Base-by-base conservation (phyloP, 2,888 invertebrate species). In the Nymphalis polychloros region DNA sequence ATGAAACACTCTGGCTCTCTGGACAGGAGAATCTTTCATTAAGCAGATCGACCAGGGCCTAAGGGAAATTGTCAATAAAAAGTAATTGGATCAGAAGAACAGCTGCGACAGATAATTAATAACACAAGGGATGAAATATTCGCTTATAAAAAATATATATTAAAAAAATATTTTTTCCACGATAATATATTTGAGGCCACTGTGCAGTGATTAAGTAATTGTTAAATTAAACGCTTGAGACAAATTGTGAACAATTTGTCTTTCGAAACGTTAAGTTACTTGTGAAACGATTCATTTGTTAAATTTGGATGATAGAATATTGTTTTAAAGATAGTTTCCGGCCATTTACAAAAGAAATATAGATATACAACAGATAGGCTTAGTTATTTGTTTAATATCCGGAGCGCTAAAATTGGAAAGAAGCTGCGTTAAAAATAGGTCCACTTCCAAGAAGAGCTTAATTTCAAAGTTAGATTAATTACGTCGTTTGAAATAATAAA, bases 21-120 rank as follows among this genome's bases (percentile, higher is more conserved):
- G 31, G 31, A 55, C 55, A 17, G 31, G 59, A 59, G 13, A 46
- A 59, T 65, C 19, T 65, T 59, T 59, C 27, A 65, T 59, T 59
- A 52, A n/a, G 16, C 5, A 52, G 41, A 59, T 59, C 20, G 16
- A 31, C 55, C 31, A 8, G 31, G 50, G 41, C 48, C 48, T n/a
- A 23, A 35, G 61, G 81, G 78, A 78, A 79, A 81, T 84, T 82
- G 84, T 77, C 85, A 85, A 86, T 88, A 85, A 80, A 80, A 76
- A 74, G 79, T 87, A 85, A 86, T 88, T 85, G 85, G 82, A 78
- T 78, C 79, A 72, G 76, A 59, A 67, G 75, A 77, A 77, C 86
- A 85, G 82, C 86, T 84, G 85, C 59, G 80, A 68, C 79, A 68
- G 72, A 71, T 77, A 78, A 83, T 85, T 84, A 82, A 82, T 81